These are phyloP conservation scores for Lasioglossum vierecki DNA, from an alignment of 2,888 invertebrate species.

Conservation along the genomic window DNA sequence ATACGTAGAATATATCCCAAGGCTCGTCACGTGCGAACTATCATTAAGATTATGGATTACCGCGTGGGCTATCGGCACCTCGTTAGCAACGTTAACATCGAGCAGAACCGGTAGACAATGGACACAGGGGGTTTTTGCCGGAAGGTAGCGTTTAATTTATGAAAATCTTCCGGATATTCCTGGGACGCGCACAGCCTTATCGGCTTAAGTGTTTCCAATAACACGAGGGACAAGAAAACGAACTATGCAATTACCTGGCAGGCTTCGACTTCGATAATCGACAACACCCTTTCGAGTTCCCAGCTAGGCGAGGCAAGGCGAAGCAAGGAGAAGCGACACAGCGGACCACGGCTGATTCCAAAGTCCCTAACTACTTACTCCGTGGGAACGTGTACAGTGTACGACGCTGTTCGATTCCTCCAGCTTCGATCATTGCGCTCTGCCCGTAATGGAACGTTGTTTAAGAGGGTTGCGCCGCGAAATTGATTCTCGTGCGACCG, in stretches of 20 bases:
- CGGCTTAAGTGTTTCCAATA: constrained; percentile 66
- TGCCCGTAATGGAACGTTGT: constrained; percentile 51
- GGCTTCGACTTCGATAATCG: constrained; percentile 73
- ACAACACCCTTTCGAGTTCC: constrained; percentile 68
- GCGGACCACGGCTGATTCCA: constrained; percentile 57
- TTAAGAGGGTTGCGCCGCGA: constrained; percentile 28
- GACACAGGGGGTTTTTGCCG: background rate
- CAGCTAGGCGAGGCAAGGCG: constrained; percentile 22
- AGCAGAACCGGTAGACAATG: background rate
- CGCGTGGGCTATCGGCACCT: background rate
- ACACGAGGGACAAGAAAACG: constrained; percentile 68
- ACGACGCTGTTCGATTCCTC: constrained; percentile 46
- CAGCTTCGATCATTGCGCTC: constrained; percentile 63
- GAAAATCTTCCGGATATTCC: constrained; percentile 32
- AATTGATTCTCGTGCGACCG: constrained; percentile 41
- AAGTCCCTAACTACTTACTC: constrained; percentile 65
- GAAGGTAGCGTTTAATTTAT: constrained; percentile 38
- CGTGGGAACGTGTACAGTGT: constrained; percentile 66
- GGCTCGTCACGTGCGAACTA: background rate
- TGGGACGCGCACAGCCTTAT: constrained; percentile 40
- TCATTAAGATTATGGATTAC: constrained; percentile 4
- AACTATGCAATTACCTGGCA: constrained; percentile 73
- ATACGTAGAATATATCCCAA: background rate
- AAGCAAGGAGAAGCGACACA: constrained; percentile 24
- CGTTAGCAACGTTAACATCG: constrained; percentile 5